Evolutionary conservation across 2,113 vertebrate species (phyloP).

Genomic region (Campylomormyrus tamandua): DNA sequence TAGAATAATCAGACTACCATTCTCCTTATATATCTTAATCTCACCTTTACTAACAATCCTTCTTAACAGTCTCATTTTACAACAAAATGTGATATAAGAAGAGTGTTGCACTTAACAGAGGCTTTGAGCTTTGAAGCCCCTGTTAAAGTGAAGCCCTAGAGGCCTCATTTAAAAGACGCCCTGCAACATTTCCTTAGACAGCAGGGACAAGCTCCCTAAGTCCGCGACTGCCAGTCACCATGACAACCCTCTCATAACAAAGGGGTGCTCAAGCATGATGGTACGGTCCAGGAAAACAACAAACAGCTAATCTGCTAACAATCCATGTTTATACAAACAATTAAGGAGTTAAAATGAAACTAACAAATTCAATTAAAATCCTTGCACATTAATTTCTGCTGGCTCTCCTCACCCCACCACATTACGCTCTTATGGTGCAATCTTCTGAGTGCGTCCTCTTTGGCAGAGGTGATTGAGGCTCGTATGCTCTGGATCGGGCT

Average conservation of each 20-base stretch:
- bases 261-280: not conserved
- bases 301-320: constrained; percentile 19
- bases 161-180: not conserved
- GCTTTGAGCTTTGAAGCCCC: not conserved
- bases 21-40: not conserved
- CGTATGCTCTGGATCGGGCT: not conserved
- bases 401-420: not conserved
- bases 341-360: not conserved
- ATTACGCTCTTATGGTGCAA: not conserved
- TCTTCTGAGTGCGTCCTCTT: not conserved
- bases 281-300: not conserved
- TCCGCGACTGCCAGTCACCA: not conserved
- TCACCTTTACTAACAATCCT: not conserved
- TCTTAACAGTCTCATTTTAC: not conserved
- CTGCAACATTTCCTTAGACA: not conserved
- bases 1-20: not conserved
- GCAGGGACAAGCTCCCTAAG: not conserved
- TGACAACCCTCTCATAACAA: constrained; percentile 1
- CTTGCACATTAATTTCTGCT: not conserved
- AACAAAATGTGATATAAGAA: not conserved
- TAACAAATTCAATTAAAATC: not conserved
- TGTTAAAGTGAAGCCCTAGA: not conserved
- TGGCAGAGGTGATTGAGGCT: not conserved
- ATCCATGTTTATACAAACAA: not conserved
- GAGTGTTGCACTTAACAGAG: not conserved